A percentile compares a stretch with the other conserved stretches of the same genome.
Conservation (phyloP, 2,113 vertebrate genomes). For the Oncorhynchus nerka region DNA sequence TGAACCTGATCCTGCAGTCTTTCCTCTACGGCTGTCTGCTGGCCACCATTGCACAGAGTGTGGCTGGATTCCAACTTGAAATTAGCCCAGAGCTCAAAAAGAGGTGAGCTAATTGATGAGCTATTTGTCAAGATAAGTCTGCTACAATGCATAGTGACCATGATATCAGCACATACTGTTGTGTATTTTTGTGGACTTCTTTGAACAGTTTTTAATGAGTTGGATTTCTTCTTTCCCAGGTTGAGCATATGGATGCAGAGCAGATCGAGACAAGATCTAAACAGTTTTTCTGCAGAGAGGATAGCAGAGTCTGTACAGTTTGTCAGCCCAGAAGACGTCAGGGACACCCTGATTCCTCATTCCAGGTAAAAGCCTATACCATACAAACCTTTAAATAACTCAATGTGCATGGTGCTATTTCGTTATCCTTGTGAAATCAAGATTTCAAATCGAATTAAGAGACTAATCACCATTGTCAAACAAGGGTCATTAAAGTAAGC, state of each 20-base stretch:
- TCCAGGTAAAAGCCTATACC: constrained; percentile 77
- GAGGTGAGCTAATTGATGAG: constrained; percentile 78
- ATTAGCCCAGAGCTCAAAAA: constrained; percentile 82
- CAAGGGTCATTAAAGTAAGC: background rate
- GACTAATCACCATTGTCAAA: background rate
- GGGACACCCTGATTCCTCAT: constrained; percentile 71
- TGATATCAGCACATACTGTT: background rate
- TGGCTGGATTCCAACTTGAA: constrained; percentile 70
- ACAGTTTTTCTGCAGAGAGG: constrained; percentile 52
- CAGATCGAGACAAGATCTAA: constrained; percentile 80
- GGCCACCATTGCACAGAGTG: constrained; percentile 75
- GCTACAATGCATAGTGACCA: background rate
- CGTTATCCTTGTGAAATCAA: background rate
- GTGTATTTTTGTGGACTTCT: constrained; percentile 17
- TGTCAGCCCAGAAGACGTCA: constrained; percentile 78
- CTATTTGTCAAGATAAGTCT: constrained; percentile 4
- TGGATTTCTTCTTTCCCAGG: constrained; percentile 57
- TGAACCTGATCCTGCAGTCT: constrained; percentile 80
- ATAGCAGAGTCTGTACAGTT: constrained; percentile 59
- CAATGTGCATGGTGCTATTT: background rate
- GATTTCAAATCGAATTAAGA: background rate
- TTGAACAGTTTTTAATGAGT: constrained; percentile 29
- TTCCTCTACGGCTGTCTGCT: constrained; percentile 83
- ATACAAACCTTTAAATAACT: background rate
- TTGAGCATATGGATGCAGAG: constrained; percentile 82